Base-by-base conservation (phyloP, 1,140 invertebrate genomes). In the Phymastichus coffea region DNA sequence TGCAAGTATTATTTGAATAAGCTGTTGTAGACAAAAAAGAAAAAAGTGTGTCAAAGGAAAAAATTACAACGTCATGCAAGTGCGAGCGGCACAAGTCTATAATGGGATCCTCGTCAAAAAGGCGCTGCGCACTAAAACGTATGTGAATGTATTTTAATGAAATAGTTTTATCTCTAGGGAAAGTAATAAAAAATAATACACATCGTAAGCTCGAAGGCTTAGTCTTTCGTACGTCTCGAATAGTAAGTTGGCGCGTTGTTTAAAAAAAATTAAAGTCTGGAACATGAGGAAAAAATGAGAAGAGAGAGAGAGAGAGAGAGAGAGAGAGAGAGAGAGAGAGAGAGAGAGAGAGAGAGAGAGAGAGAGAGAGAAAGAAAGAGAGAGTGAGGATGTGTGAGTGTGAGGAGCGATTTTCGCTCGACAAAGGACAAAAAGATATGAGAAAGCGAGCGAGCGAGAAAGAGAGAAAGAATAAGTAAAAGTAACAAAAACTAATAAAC, bases 81-180 rank as follows among this genome's bases (percentile, higher is more conserved):
- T 60, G 51, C 43, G 54, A 60, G 47, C 17, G 49, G 43, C 52
- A 37, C 43, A 33, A 40, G 30, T 60, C 54, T 60, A 40, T n/a
- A n/a, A 47, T 43, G n/a, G 57, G 33, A 54, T 38, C n/a, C 17
- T 60, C 47, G 43, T 48, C 23, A 60, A 28, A n/a, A 52, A 30
- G 43, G 51, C 44, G 35, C 51, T 60, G 41, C 35, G 38, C 51
- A 41, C 41, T 38, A 28, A 60, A 38, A 54, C 41, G 9, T 54
- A 60, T 60, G 43, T 54, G 26, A 60, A 60, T 60, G 51, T 60
- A 60, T 60, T 60, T 47, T 53, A 60, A 54, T 40, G 23, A 28
- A 14, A 59, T 60, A 54, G 49, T 47, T 60, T 60, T 54, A 54
- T 54, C 51, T 60, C 20, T 60, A 60, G 40, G 12, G 20, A 23